phyloP scores from a whole-genome alignment of 2,113 vertebrate species.

The Aphelocoma coerulescens region DNA sequence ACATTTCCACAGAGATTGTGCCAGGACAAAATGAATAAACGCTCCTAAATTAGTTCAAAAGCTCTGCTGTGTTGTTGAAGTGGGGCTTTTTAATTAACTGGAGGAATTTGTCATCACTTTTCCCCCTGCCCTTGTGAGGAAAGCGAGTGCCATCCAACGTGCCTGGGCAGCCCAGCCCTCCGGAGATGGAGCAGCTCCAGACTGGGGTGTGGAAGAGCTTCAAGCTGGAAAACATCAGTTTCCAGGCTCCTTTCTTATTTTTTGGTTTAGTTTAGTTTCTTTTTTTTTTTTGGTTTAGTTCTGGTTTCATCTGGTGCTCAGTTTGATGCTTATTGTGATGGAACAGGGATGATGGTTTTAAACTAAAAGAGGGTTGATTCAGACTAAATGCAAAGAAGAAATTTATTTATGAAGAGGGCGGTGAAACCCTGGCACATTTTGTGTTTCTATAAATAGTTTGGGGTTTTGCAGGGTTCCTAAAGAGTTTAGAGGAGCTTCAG shows the following conservation, averaged over 20 bases:
- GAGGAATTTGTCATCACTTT: conserved; percentile 42
- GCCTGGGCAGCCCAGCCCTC: not conserved
- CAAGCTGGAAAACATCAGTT: not conserved
- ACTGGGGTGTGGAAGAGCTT: not conserved
- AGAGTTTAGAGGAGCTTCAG: not conserved
- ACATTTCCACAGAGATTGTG: conserved; percentile 39
- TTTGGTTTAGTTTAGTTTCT: no score
- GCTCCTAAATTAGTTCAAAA: conserved; percentile 56
- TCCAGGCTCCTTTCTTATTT: no score
- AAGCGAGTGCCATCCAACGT: not conserved
- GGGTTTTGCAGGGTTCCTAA: not conserved
- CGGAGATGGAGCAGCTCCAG: fast-evolving
- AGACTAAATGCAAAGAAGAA: not conserved
- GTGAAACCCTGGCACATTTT: not conserved
- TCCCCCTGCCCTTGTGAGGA: not conserved
- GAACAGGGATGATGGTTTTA: not conserved
- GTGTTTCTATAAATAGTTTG: not conserved
- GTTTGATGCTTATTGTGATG: not conserved
- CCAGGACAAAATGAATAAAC: conserved; percentile 49
- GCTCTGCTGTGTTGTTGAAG: not conserved
- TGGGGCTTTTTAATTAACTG: conserved; percentile 66
- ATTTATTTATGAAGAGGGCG: not conserved
- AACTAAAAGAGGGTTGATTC: not conserved
- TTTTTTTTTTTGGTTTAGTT: no score
- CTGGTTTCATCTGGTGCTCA: not conserved